These are phyloP conservation scores for Morone saxatilis DNA, from an alignment of 2,113 vertebrate species.

Conservation along the genomic window DNA sequence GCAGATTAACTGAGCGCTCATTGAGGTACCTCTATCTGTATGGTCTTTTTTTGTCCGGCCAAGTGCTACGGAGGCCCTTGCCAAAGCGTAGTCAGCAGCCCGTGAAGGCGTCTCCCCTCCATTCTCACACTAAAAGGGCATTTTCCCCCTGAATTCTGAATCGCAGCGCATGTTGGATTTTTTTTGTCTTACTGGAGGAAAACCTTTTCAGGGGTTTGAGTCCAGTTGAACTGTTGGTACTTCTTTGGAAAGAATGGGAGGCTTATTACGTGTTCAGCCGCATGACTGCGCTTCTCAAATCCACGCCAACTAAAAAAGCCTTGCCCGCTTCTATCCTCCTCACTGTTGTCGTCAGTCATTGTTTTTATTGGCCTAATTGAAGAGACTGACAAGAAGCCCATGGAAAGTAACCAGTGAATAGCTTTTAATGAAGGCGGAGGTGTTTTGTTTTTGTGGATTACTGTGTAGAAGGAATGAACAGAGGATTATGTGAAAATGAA, in stretches of 20 bases:
- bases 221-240: constrained; percentile 81
- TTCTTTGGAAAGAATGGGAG: constrained; percentile 80
- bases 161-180: constrained; percentile 77
- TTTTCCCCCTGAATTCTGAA: constrained; percentile 85
- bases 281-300: constrained; percentile 90
- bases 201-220: constrained; percentile 78
- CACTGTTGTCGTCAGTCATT: constrained; percentile 55
- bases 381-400: constrained; percentile 47
- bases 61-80: constrained; percentile 87
- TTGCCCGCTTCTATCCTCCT: constrained; percentile 26
- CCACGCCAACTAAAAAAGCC: constrained; percentile 78
- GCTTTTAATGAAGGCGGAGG: constrained; percentile 60
- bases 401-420: constrained; percentile 49
- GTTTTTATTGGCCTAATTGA: constrained; percentile 75
- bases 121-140: constrained; percentile 89
- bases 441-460: constrained; percentile 60
- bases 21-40: constrained; percentile 88
- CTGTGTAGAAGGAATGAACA: constrained; percentile 33
- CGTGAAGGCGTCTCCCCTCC: constrained; percentile 94
- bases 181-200: constrained; percentile 80
- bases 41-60: constrained; percentile 84
- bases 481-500: constrained; percentile 34
- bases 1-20: constrained; percentile 88
- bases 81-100: constrained; percentile 92
- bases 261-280: constrained; percentile 87